phyloP scores from a whole-genome alignment of 1,140 invertebrate species.

The Notospermus geniculatus region DNA sequence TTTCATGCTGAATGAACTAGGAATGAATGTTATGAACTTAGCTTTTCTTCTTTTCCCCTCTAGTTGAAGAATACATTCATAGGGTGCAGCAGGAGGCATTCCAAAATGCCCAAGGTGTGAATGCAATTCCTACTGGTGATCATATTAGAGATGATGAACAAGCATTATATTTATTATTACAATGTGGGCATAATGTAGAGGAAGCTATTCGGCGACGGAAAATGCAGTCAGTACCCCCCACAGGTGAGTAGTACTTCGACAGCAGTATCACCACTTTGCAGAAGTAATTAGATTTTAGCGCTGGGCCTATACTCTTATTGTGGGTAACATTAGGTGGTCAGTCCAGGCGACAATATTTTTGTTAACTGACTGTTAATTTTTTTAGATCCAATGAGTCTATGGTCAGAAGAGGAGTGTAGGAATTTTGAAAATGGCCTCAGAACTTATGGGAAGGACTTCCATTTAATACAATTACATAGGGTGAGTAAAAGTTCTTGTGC shows the following conservation, averaged over 20 bases:
- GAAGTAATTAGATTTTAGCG: no score
- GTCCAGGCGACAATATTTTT: no score
- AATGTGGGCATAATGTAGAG: constrained; percentile 92
- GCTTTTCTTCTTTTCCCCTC: constrained; percentile 36
- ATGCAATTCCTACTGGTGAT: constrained; percentile 68
- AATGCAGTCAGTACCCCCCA: constrained; percentile 71
- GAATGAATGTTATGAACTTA: neutral
- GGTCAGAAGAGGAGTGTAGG: constrained; percentile 96
- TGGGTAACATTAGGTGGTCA: no score
- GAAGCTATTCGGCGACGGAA: constrained; percentile 80
- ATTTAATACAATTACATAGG: constrained; percentile 90
- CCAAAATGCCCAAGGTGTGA: constrained; percentile 60
- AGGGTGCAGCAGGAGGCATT: constrained; percentile 64
- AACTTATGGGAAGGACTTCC: constrained; percentile 93
- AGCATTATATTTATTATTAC: constrained; percentile 84
- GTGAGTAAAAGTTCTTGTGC: constrained; percentile 61
- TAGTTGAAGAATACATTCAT: constrained; percentile 74
- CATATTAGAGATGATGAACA: constrained; percentile 89
- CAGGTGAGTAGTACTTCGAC: no score
- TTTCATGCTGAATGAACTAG: no score
- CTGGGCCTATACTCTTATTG: no score
- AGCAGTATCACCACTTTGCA: no score
- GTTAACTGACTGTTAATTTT: no score
- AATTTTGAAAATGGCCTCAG: constrained; percentile 94
- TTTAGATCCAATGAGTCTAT: constrained; percentile 65